Evolutionary conservation across 2,888 invertebrate species (phyloP).

Genomic region (Athalia circularis): DNA sequence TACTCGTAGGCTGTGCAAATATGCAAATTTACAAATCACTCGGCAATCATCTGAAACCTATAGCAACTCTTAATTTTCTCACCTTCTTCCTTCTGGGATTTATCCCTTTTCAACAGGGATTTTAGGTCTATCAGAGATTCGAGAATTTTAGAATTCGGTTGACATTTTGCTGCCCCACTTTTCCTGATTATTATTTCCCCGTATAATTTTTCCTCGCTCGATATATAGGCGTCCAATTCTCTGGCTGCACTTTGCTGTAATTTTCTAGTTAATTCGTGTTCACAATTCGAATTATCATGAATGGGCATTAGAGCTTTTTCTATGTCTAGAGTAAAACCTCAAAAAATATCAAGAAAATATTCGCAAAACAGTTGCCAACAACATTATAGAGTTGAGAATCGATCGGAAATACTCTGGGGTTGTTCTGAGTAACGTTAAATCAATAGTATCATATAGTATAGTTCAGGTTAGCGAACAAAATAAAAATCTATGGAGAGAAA

Average conservation of each 20-base stretch:
- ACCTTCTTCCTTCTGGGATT: conserved; percentile 34
- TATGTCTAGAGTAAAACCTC: neutral
- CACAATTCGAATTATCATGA: neutral
- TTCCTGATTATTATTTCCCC: conserved; percentile 27
- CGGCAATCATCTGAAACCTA: neutral
- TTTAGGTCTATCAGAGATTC: conserved; percentile 46
- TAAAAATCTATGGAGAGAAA: neutral
- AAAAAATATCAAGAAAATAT: too few species aligned
- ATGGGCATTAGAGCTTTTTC: conserved; percentile 3
- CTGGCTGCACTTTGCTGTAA: conserved; percentile 8
- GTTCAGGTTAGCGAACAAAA: neutral
- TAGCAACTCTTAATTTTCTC: neutral
- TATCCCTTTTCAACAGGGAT: conserved; percentile 42
- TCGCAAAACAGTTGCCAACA: neutral
- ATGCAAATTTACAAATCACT: neutral
- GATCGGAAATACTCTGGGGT: conserved; percentile 29
- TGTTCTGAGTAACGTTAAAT: neutral
- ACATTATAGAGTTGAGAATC: conserved; percentile 1
- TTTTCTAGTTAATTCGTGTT: neutral
- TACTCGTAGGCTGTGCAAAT: conserved; percentile 45
- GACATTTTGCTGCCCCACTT: neutral
- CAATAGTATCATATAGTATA: too few species aligned
- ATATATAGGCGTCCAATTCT: conserved; percentile 49
- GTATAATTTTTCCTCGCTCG: conserved; percentile 39
- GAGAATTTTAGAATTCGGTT: conserved; percentile 26